Evolutionary conservation across 1,140 invertebrate species (phyloP).

Genomic region (Habropoda laboriosa): DNA sequence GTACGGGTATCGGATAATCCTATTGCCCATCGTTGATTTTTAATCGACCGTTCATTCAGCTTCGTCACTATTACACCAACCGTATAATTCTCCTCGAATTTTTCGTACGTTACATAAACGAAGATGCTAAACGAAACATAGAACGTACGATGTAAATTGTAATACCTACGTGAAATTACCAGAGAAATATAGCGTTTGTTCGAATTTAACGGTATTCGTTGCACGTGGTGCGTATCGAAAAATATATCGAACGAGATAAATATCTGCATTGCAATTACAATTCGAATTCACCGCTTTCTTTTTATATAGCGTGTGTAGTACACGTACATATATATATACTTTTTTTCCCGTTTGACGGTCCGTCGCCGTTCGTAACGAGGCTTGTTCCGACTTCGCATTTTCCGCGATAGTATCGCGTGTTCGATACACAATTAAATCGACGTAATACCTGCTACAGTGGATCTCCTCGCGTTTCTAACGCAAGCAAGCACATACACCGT

Average conservation of each 20-base stretch:
- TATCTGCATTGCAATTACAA: constrained; percentile 63
- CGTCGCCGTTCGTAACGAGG: constrained; percentile 28
- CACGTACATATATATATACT: constrained; percentile 2
- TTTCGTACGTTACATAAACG: too few species aligned
- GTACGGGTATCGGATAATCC: constrained; percentile 26
- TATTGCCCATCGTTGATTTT: neutral
- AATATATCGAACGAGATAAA: constrained; percentile 55
- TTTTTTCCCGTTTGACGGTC: neutral
- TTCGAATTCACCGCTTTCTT: constrained; percentile 48
- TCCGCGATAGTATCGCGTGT: neutral
- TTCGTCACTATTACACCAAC: neutral
- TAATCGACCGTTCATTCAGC: constrained; percentile 18
- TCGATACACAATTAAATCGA: constrained; percentile 9
- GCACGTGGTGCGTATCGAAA: constrained; percentile 31
- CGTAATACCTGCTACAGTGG: neutral
- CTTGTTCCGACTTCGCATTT: neutral
- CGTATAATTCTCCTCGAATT: too few species aligned
- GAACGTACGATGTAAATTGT: neutral
- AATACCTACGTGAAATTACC: neutral
- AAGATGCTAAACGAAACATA: too few species aligned
- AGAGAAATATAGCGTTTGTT: neutral
- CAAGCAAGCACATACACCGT: neutral
- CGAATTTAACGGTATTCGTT: constrained; percentile 36
- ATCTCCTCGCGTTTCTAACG: neutral
- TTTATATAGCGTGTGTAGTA: constrained; percentile 31